Conservation (phyloP, 2,113 vertebrate genomes). For the Capreolus pygargus region DNA sequence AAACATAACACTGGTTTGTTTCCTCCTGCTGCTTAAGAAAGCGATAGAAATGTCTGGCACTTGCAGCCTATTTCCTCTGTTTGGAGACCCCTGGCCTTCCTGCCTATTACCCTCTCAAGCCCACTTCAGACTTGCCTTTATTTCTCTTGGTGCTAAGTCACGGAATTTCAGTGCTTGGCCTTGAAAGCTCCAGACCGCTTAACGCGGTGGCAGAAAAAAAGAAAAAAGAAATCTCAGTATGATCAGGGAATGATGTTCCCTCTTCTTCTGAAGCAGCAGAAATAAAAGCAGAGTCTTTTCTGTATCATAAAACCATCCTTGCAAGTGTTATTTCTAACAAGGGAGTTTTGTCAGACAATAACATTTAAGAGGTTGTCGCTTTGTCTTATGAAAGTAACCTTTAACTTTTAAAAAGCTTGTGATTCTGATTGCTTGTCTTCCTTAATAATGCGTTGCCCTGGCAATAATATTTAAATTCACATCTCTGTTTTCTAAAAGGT, state of each 20-base stretch:
- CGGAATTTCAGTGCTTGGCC: not conserved
- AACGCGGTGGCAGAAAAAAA: not conserved
- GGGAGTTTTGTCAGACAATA: constrained; percentile 26
- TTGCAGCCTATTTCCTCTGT: not conserved
- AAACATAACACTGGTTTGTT: not conserved
- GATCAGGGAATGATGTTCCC: not conserved
- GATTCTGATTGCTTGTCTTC: constrained; percentile 38
- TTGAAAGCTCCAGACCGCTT: not conserved
- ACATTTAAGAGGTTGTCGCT: not conserved
- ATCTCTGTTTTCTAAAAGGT: constrained; percentile 23
- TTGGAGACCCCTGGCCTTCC: not conserved
- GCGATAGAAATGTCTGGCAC: not conserved
- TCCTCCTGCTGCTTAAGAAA: not conserved
- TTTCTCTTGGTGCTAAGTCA: not conserved
- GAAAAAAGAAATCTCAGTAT: not conserved
- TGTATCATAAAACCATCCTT: not conserved
- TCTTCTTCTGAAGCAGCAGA: not conserved
- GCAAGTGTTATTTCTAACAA: not conserved
- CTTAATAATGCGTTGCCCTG: constrained; percentile 46
- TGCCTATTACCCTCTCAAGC: not conserved
- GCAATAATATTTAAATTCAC: constrained; percentile 55
- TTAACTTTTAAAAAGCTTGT: constrained; percentile 12
- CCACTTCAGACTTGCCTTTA: not conserved
- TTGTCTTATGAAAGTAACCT: constrained; percentile 37
- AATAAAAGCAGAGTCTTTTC: not conserved